Evolutionary conservation across 2,113 vertebrate species (phyloP), one percentile per base, ranked within the genome.

Genomic region (Promerops cafer): DNA sequence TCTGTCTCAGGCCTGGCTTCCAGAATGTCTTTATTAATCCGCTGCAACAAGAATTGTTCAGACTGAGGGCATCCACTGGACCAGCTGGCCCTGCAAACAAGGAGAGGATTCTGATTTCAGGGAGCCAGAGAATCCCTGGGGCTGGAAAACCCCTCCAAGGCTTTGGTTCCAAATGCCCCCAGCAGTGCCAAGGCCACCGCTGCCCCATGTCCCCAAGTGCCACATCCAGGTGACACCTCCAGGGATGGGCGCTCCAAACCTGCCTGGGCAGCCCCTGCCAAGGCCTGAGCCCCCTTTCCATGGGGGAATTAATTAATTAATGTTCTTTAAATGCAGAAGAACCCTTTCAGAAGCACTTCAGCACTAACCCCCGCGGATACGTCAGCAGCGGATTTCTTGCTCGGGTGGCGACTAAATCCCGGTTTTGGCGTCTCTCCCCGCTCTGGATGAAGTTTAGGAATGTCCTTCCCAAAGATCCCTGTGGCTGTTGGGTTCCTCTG

Each of bases 331-430:
- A 84, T 42, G 2, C n/a, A 71, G 81, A 72, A 22, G 6, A 37
- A 31, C 53, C 19, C 45, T 91, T 76, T 49, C 35, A 21, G 21
- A 71, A 70, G 70, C 42, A 33, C 42, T 61, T 18, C 7, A 37
- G 42, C 15, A 10, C 37, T 15, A 8, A 90, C 56, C 40, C 37
- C 54, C n/a, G 18, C 4, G 28, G 35, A 2, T 0, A 0, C 5
- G 45, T 37, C 60, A 57, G 50, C 56, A 23, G 50, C 11, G 12
- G 15, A 15, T 61, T 68, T 37, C 52, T 63, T 31, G 5, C 31
- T 33, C 7, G 7, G 42, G 33, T n/a, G 59, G 28, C 30, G 5
- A 10, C 54, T 44, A 21, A 44, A 54, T 16, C 39, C 63, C 64
- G 24, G 14, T 15, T 50, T n/a, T 8, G 54, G 45, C 16, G 22